Percentiles rank a stretch among this genome's conserved stretches.
Evolutionary conservation across 2,888 invertebrate species (phyloP).

Genomic region (Tryphoninae sp.): DNA sequence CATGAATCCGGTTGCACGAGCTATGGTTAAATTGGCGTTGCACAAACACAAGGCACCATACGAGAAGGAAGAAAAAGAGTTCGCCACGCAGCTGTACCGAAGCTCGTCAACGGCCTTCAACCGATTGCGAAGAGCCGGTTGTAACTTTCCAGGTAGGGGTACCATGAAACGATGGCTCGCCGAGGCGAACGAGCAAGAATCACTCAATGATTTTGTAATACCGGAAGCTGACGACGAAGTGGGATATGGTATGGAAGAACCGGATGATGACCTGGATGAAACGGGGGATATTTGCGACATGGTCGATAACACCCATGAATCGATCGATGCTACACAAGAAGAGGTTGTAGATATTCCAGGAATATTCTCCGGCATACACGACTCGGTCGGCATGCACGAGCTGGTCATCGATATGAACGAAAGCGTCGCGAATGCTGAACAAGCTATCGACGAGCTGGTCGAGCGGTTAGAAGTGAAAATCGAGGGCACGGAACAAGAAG

Average conservation of each 20-base stretch:
- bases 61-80: constrained; percentile 57
- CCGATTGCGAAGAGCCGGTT: constrained; percentile 46
- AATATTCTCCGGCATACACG: not conserved
- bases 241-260: not conserved
- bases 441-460: constrained; percentile 24
- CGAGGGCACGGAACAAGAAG: constrained; percentile 10
- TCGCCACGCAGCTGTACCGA: constrained; percentile 52
- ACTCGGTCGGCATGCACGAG: not conserved
- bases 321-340: not conserved
- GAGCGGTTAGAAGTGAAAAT: constrained; percentile 24
- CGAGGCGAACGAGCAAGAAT: constrained; percentile 20
- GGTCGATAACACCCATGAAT: not conserved
- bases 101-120: constrained; percentile 48
- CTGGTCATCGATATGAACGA: constrained; percentile 7
- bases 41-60: constrained; percentile 57
- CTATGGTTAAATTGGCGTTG: constrained; percentile 62
- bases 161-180: constrained; percentile 59
- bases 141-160: constrained; percentile 55
- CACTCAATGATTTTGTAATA: not conserved
- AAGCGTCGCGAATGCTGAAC: constrained; percentile 9
- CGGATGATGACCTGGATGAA: not conserved
- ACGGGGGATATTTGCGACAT: not conserved
- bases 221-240: not conserved
- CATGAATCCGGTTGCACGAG: constrained; percentile 53
- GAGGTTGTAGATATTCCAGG: not conserved